phyloP scores from a whole-genome alignment of 2,888 invertebrate genomes.

The Lomographa bimaculata region DNA sequence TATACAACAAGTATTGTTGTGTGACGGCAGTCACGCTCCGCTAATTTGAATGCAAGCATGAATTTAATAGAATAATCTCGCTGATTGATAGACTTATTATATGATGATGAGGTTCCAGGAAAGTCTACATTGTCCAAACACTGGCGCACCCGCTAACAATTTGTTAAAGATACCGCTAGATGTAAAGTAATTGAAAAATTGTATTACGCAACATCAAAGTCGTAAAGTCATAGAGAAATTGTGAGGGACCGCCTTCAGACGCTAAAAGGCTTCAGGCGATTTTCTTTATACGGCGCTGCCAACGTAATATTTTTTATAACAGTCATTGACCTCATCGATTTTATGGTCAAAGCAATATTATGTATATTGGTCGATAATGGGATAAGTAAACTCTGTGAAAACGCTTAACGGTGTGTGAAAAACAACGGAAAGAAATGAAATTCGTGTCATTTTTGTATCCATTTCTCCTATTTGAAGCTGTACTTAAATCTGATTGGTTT shows the following conservation, averaged over 20 bases:
- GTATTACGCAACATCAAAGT: slow-evolving; percentile 62
- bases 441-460: too few species aligned
- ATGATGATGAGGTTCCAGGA: slow-evolving; percentile 68
- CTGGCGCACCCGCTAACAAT: slow-evolving; percentile 53
- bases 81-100: slow-evolving; percentile 75
- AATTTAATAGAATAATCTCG: slow-evolving; percentile 66
- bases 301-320: slow-evolving; percentile 56
- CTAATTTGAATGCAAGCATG: slow-evolving; percentile 66
- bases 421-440: slow-evolving; percentile 29
- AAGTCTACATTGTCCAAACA: slow-evolving; percentile 60
- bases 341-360: slow-evolving; percentile 67
- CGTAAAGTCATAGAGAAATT: slow-evolving; percentile 65
- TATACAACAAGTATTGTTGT: slow-evolving; percentile 52
- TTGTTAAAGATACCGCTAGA: slow-evolving; percentile 61
- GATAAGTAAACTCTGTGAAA: slow-evolving; percentile 68
- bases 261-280: slow-evolving; percentile 67
- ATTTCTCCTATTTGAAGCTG: slow-evolving; percentile 27
- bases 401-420: slow-evolving; percentile 61
- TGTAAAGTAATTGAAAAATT: slow-evolving; percentile 64
- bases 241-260: slow-evolving; percentile 62
- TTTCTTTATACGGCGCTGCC: slow-evolving; percentile 65
- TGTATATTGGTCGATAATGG: slow-evolving; percentile 68
- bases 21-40: slow-evolving; percentile 63
- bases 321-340: slow-evolving; percentile 65
- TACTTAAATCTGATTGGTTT: slow-evolving; percentile 52